Percentiles rank a stretch among this genome's conserved stretches.
Conservation (phyloP, 2,888 invertebrate genomes). For the Caenorhabditis auriculariae region DNA sequence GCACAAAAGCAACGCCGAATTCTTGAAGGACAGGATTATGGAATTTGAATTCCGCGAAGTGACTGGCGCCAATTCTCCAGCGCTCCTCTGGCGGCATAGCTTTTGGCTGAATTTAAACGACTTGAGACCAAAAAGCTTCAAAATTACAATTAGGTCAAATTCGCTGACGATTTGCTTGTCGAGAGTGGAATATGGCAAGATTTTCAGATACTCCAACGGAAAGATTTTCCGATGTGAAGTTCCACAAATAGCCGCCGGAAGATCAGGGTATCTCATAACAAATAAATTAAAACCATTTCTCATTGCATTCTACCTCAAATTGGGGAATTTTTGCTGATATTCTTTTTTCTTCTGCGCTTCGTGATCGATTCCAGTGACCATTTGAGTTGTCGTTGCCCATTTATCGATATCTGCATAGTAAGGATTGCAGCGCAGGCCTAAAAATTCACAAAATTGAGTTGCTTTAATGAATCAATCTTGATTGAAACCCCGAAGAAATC, state of each 20-base stretch:
- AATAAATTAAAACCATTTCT: not conserved
- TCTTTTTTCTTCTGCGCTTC: slow-evolving; percentile 7
- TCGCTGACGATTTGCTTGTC: slow-evolving; percentile 19
- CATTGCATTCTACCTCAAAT: slow-evolving; percentile 4
- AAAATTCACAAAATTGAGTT: no score
- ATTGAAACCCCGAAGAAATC: not conserved
- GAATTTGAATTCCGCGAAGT: slow-evolving; percentile 17
- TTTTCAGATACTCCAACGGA: slow-evolving; percentile 17
- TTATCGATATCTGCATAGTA: slow-evolving; percentile 12
- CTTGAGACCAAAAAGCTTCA: not conserved
- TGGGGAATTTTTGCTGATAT: slow-evolving; percentile 9
- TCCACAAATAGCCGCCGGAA: slow-evolving; percentile 21
- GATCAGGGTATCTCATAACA: slow-evolving; percentile 9
- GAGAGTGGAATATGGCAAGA: slow-evolving; percentile 18
- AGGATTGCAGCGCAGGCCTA: slow-evolving; percentile 26
- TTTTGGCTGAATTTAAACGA: slow-evolving; percentile 14
- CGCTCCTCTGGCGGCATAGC: slow-evolving; percentile 21
- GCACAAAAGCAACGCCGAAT: slow-evolving; percentile 20
- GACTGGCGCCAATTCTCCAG: slow-evolving; percentile 15
- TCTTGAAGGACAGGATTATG: slow-evolving; percentile 11
- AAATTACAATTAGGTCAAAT: slow-evolving; percentile 23
- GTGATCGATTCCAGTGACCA: slow-evolving; percentile 13
- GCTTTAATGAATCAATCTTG: no score
- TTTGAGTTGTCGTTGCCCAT: slow-evolving; percentile 21
- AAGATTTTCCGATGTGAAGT: slow-evolving; percentile 8